Percentiles rank a stretch among this genome's conserved stretches.
Conservation (phyloP, 2,797 vertebrate species). For the Hoplostethus mediterraneus region DNA sequence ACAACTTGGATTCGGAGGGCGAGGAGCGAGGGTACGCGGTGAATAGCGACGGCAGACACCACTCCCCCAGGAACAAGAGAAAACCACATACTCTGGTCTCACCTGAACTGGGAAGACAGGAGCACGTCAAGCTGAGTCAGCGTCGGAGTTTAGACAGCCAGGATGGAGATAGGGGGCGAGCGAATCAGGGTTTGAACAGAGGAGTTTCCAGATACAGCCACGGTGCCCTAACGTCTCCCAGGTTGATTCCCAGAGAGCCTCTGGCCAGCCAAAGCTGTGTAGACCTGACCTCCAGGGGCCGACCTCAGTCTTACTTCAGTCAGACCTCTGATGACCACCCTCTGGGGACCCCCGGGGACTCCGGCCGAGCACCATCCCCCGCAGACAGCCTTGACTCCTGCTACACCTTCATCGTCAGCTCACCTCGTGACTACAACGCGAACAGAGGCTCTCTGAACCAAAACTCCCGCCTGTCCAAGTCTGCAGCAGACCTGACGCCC, state of each 20-base stretch:
- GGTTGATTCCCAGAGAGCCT: conserved; percentile 54
- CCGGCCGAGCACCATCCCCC: conserved; percentile 79
- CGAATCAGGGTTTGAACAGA: conserved; percentile 40
- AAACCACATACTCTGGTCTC: conserved; percentile 52
- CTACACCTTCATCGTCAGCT: conserved; percentile 86
- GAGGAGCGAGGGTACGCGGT: conserved; percentile 50
- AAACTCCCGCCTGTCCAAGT: conserved; percentile 77
- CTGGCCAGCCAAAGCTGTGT: conserved; percentile 78
- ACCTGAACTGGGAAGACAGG: conserved; percentile 55
- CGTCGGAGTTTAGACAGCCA: conserved; percentile 64
- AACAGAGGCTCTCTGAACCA: conserved; percentile 67
- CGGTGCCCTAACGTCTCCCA: conserved; percentile 46
- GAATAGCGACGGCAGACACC: conserved; percentile 42
- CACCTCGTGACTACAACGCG: conserved; percentile 68
- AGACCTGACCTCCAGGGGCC: conserved; percentile 71
- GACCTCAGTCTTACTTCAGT: conserved; percentile 72
- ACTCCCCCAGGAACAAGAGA: conserved; percentile 55
- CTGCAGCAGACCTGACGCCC: conserved; percentile 78
- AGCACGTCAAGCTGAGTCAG: conserved; percentile 48
- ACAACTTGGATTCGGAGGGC: conserved; percentile 68
- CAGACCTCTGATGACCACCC: conserved; percentile 81
- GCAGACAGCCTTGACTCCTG: conserved; percentile 86
- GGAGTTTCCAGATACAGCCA: conserved; percentile 46
- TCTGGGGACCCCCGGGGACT: conserved; percentile 66
- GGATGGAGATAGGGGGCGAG: conserved; percentile 36